phyloP scores from a whole-genome alignment of 2,797 vertebrate genomes.

The Toxotes lorentzi region DNA sequence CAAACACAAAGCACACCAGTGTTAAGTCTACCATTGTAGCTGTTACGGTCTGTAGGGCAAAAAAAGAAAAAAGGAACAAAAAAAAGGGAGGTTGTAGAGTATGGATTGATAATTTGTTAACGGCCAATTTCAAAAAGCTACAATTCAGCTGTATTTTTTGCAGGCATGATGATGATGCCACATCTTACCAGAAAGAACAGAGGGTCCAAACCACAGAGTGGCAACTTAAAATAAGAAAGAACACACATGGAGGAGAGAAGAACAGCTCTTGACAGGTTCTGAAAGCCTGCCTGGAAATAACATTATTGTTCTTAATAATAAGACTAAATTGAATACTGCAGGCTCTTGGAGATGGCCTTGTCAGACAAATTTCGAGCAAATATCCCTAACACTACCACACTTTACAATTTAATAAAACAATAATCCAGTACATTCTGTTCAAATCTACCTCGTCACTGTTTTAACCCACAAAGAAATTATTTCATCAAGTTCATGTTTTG shows the following conservation, averaged over 20 bases:
- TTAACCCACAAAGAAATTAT: neutral
- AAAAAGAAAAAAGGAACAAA: neutral
- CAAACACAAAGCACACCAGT: constrained; percentile 25
- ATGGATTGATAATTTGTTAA: neutral
- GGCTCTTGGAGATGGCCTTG: neutral
- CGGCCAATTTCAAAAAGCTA: neutral
- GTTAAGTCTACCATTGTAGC: neutral
- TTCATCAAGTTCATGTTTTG: neutral
- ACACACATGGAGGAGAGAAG: neutral
- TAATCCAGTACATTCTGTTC: neutral
- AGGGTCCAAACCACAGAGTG: constrained; percentile 15
- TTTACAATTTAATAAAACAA: constrained; percentile 12
- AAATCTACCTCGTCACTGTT: neutral
- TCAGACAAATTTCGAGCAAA: constrained; percentile 8
- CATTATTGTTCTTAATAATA: constrained; percentile 1
- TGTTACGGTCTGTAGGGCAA: neutral
- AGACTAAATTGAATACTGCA: neutral
- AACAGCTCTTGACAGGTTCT: neutral
- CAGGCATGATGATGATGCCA: neutral
- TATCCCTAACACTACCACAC: neutral
- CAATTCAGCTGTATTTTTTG: neutral
- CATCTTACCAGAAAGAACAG: constrained; percentile 15
- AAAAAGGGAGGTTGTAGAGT: neutral
- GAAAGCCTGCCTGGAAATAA: constrained; percentile 13
- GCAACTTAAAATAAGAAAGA: constrained; percentile 6